Evolutionary conservation across 2,797 vertebrate genomes (phyloP).

Genomic region (Acipenser ruthenus): DNA sequence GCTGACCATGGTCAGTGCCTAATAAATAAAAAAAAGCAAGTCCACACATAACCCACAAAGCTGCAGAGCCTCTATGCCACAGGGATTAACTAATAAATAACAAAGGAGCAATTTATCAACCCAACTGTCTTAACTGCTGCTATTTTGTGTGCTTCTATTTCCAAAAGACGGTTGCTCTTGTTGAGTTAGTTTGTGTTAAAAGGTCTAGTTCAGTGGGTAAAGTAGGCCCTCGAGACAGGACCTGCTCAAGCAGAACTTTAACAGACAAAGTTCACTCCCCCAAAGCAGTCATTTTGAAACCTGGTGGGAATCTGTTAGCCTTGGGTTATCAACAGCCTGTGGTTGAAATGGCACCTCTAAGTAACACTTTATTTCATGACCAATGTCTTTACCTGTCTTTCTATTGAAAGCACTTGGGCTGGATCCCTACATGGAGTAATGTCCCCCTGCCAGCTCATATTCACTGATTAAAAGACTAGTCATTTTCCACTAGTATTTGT

Average conservation of each 20-base stretch:
- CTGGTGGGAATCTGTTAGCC: not conserved
- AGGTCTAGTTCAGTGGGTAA: slow-evolving; percentile 1
- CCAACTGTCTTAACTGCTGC: not conserved
- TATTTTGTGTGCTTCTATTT: not conserved
- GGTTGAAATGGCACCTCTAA: not conserved
- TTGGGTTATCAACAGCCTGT: not conserved
- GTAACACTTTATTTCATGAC: slow-evolving; percentile 1
- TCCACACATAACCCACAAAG: not conserved
- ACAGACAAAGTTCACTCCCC: slow-evolving; percentile 1
- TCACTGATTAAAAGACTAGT: not conserved
- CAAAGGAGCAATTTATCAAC: slow-evolving; percentile 1
- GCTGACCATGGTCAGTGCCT: no score
- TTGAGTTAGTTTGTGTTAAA: not conserved
- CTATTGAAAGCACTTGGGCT: not conserved
- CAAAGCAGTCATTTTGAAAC: not conserved
- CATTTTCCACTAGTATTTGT: not conserved
- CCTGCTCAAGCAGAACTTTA: slow-evolving; percentile 1
- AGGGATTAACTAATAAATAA: not conserved
- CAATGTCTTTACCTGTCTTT: slow-evolving; percentile 1
- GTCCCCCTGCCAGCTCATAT: not conserved
- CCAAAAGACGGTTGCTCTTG: not conserved
- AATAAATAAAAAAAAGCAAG: not conserved
- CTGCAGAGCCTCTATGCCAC: not conserved
- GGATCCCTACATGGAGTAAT: not conserved
- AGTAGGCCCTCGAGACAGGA: not conserved